These are phyloP conservation scores for Charaxes varanes DNA, from an alignment of 1,140 invertebrate genomes.

Conservation along the genomic window DNA sequence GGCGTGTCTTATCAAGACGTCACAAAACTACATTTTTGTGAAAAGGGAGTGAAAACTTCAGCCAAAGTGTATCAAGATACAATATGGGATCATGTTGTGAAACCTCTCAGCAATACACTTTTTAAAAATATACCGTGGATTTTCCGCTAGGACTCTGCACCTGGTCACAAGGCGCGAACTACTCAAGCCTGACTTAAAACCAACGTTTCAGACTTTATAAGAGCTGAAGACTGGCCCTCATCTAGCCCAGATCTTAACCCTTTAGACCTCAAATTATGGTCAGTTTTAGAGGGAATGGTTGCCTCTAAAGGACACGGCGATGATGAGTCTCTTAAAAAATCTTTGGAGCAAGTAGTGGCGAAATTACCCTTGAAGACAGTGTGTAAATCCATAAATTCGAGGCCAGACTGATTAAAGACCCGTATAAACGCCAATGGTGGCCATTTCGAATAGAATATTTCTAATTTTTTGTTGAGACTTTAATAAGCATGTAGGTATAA, in stretches of 20 bases:
- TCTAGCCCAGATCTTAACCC: neutral
- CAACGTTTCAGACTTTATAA: conserved; percentile 1
- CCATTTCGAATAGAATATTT: neutral
- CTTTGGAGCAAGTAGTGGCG: too few species aligned
- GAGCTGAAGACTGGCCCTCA: neutral
- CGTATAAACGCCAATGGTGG: neutral
- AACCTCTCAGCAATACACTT: too few species aligned
- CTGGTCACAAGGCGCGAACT: neutral
- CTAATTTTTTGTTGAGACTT: neutral
- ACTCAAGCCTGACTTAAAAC: neutral
- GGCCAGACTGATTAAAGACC: neutral
- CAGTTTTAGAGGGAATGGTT: conserved; percentile 2
- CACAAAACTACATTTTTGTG: too few species aligned
- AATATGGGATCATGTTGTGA: neutral
- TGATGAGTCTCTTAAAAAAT: neutral
- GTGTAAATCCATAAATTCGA: neutral
- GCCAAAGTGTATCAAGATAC: neutral
- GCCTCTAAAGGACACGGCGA: neutral
- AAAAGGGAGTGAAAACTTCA: too few species aligned
- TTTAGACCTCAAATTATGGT: neutral
- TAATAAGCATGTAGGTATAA: neutral
- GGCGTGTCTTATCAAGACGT: too few species aligned
- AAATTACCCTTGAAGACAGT: too few species aligned
- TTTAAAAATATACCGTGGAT: neutral
- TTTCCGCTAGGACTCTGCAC: neutral